Conservation (phyloP, 2,888 invertebrate genomes). For the Neoitamus cyanurus region DNA sequence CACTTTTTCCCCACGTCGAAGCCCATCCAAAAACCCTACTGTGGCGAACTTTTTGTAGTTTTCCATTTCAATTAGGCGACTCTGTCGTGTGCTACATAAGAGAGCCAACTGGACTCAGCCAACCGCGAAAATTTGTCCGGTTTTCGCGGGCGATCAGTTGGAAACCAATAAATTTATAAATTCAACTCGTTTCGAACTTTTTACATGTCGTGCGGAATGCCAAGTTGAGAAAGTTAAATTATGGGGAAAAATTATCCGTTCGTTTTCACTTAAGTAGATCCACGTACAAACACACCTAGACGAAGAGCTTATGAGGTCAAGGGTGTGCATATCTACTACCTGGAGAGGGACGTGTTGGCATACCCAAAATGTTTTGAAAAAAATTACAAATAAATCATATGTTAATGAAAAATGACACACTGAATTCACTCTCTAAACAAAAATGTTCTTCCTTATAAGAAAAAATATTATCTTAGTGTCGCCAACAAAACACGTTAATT, state of each 20-base stretch:
- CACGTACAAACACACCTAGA: not conserved
- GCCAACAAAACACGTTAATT: too few relatives aligned
- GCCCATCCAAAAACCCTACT: not conserved
- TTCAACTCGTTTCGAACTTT: not conserved
- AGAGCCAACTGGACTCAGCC: not conserved
- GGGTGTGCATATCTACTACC: not conserved
- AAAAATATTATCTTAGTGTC: too few relatives aligned
- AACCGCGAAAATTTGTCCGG: not conserved
- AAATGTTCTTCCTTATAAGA: too few relatives aligned
- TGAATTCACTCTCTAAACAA: too few relatives aligned
- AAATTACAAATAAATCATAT: too few relatives aligned
- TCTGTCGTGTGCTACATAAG: not conserved
- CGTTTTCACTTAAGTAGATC: not conserved
- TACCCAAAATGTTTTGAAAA: too few relatives aligned
- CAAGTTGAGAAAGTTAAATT: not conserved
- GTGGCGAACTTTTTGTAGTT: not conserved
- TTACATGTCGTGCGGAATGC: not conserved
- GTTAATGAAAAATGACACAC: too few relatives aligned
- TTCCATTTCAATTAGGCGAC: conserved; percentile 26
- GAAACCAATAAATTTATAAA: not conserved
- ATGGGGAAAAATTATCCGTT: not conserved
- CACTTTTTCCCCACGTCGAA: not conserved
- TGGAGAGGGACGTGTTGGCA: too few relatives aligned
- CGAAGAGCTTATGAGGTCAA: too few relatives aligned
- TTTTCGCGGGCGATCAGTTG: not conserved